These are phyloP conservation scores for Oceanodroma tethys DNA, from an alignment of 2,113 vertebrate genomes.

Conservation along the genomic window DNA sequence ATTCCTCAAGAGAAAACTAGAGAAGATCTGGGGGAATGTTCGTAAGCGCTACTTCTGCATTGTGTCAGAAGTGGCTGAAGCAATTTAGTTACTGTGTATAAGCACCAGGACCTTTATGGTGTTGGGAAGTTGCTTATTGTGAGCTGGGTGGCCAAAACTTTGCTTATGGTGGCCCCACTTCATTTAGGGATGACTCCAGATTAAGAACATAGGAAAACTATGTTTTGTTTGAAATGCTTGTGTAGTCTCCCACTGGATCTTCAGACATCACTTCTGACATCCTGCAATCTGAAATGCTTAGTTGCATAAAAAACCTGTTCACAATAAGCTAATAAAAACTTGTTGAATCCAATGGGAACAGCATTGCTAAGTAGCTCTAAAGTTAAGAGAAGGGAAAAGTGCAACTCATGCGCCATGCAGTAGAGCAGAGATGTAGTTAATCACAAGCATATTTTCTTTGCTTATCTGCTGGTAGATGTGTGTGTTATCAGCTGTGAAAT, in stretches of 20 bases:
- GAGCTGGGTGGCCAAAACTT: background rate
- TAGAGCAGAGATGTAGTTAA: background rate
- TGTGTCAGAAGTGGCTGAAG: background rate
- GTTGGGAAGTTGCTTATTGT: background rate
- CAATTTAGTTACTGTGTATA: background rate
- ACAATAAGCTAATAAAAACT: background rate
- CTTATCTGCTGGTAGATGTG: slow-evolving; percentile 13
- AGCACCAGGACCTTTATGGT: background rate
- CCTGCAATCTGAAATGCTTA: background rate
- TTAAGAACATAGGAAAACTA: background rate
- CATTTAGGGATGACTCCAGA: background rate
- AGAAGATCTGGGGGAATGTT: accelerated
- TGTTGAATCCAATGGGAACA: background rate
- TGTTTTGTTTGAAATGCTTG: background rate
- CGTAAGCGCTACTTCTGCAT: background rate
- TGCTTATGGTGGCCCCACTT: background rate
- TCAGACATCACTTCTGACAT: background rate
- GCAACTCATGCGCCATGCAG: background rate
- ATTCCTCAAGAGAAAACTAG: background rate
- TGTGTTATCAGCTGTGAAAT: slow-evolving; percentile 25
- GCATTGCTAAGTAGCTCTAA: background rate
- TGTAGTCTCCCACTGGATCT: background rate
- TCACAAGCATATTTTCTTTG: background rate
- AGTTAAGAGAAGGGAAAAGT: background rate
- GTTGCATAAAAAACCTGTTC: background rate